phyloP scores from a whole-genome alignment of 2,113 vertebrate species.

The Echinops telfairi region DNA sequence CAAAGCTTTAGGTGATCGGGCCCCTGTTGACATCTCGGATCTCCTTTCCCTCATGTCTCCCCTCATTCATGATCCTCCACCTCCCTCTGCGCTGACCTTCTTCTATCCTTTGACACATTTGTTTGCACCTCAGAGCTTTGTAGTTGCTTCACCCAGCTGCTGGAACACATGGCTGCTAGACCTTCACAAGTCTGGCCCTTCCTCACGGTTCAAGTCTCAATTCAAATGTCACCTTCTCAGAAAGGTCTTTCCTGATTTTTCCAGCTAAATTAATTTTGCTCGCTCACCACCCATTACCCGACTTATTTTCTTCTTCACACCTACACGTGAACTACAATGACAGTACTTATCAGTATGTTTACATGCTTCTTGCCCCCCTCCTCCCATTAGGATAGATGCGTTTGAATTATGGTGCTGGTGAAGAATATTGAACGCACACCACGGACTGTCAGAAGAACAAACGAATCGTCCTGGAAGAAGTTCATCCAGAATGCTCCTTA shows the following conservation, averaged over 20 bases:
- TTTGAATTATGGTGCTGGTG: too few species aligned
- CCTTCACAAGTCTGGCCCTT: background rate
- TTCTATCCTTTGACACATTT: background rate
- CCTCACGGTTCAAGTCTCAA: background rate
- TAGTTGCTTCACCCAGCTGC: background rate
- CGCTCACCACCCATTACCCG: background rate
- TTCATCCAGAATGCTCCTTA: too few species aligned
- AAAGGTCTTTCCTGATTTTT: background rate
- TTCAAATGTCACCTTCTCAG: background rate
- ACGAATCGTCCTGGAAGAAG: too few species aligned
- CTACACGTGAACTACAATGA: background rate
- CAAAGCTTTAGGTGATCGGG: background rate
- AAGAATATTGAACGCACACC: too few species aligned
- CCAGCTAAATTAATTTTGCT: background rate
- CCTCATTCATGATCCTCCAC: fast-evolving
- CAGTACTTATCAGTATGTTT: background rate
- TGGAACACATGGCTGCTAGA: background rate
- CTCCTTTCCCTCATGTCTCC: background rate
- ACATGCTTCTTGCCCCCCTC: background rate
- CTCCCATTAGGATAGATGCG: too few species aligned
- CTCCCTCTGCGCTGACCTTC: too few species aligned
- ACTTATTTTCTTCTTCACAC: background rate
- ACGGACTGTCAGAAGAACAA: too few species aligned
- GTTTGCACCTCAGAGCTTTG: background rate
- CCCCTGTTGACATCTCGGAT: background rate